These are phyloP conservation scores for Ostrea denselamellosa DNA, from an alignment of 1,140 invertebrate species.

Conservation along the genomic window DNA sequence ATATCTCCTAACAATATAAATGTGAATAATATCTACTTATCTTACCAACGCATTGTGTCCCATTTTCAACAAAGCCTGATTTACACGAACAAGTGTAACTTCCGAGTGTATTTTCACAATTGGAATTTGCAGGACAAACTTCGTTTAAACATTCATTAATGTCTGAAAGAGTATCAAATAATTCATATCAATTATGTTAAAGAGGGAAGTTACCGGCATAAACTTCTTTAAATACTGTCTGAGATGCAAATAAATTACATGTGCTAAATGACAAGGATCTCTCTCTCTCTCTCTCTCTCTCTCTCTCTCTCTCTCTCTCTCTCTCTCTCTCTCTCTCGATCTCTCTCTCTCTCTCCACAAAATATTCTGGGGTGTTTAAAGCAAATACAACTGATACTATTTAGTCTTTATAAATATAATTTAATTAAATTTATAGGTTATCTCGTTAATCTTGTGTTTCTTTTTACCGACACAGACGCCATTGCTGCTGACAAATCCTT, in stretches of 20 bases:
- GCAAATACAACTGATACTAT: no score
- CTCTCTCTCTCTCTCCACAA: neutral
- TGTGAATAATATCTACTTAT: neutral
- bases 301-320: neutral
- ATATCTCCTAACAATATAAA: neutral
- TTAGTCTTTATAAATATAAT: no score
- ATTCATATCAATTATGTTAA: neutral
- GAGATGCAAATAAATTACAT: no score
- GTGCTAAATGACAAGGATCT: no score
- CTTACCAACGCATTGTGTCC: constrained; percentile 45
- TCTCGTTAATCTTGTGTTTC: neutral
- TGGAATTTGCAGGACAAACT: constrained; percentile 51
- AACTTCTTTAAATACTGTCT: no score
- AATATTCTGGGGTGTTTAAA: no score
- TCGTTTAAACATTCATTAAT: constrained; percentile 58
- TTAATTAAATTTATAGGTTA: no score
- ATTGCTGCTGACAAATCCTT: constrained; percentile 49
- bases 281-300: no score
- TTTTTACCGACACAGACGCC: constrained; percentile 45
- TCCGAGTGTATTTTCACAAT: constrained; percentile 57
- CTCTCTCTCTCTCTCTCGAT: neutral
- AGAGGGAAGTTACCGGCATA: neutral
- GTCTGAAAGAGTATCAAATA: constrained; percentile 47
- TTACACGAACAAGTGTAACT: constrained; percentile 52
- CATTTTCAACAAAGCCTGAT: constrained; percentile 47